A percentile compares a stretch with the other conserved stretches of the same genome.
phyloP scores from a whole-genome alignment of 2,888 invertebrate genomes.

The Conchocele bisecta region DNA sequence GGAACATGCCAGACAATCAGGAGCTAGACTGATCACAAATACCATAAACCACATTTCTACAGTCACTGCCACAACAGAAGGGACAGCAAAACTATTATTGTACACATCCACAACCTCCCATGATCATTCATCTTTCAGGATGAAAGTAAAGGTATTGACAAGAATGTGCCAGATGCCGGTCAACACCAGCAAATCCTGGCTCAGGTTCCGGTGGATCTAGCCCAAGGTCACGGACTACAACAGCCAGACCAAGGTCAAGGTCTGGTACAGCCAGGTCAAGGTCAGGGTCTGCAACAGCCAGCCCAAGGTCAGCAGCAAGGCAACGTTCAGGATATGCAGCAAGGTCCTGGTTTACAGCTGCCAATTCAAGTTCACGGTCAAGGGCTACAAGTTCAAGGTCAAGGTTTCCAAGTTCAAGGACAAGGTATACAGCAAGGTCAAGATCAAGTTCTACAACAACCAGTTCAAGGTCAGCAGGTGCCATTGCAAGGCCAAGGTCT shows the following conservation, averaged over 20 bases:
- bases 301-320: neutral
- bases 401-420: neutral
- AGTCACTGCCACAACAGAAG: no score
- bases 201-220: no score
- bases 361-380: neutral
- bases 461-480: constrained; percentile 8
- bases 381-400: neutral
- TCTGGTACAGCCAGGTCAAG: neutral
- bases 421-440: constrained; percentile 4
- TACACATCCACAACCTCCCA: no score
- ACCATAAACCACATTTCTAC: no score
- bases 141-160: no score
- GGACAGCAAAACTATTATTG: no score
- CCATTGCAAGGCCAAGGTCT: neutral
- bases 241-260: neutral
- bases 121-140: no score
- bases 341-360: neutral
- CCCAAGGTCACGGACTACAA: no score
- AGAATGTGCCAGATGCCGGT: no score
- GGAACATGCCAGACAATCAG: no score
- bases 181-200: no score
- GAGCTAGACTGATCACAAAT: no score
- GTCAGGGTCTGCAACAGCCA: neutral
- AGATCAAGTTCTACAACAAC: neutral
- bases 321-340: neutral